These are phyloP conservation scores for Pelagia noctiluca DNA, from an alignment of 30 jellyfish, hydroid and myxozoan genomes.

Conservation along the genomic window DNA sequence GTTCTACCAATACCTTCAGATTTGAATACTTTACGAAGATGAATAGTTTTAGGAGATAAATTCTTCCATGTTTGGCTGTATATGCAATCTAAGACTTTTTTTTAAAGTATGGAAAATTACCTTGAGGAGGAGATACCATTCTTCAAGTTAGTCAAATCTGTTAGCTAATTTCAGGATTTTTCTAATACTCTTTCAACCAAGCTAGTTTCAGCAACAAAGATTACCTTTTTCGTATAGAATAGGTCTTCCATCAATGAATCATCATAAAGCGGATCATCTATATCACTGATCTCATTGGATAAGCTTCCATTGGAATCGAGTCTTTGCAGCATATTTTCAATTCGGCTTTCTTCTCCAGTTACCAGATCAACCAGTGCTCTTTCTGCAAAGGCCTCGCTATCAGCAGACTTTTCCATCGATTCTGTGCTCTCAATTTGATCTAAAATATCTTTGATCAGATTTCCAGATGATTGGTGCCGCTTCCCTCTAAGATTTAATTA, in stretches of 20 bases:
- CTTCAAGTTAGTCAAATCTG: too few species aligned
- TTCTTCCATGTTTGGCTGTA: too few species aligned
- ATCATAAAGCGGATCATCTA: slow-evolving; percentile 82
- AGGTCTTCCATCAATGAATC: slow-evolving; percentile 72
- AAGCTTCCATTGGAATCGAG: slow-evolving; percentile 56
- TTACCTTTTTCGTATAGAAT: slow-evolving; percentile 60
- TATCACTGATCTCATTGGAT: slow-evolving; percentile 60
- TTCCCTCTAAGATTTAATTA: not conserved
- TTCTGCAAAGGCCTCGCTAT: not conserved
- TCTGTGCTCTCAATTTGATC: slow-evolving; percentile 58
- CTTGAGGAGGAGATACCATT: too few species aligned
- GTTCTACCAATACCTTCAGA: too few species aligned
- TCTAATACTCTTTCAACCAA: too few species aligned
- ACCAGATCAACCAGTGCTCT: slow-evolving; percentile 68
- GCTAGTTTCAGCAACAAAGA: too few species aligned
- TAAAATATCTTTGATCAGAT: slow-evolving; percentile 44
- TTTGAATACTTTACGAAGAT: too few species aligned
- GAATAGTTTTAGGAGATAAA: too few species aligned
- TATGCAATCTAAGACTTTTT: too few species aligned
- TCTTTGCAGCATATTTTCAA: slow-evolving; percentile 36
- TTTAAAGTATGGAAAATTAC: too few species aligned
- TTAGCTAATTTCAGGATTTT: too few species aligned
- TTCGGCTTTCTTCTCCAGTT: slow-evolving; percentile 47
- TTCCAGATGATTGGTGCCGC: slow-evolving; percentile 10
- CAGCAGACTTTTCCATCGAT: not conserved